Base-by-base conservation (phyloP, 2,888 invertebrate species). In the Desoria tigrina region DNA sequence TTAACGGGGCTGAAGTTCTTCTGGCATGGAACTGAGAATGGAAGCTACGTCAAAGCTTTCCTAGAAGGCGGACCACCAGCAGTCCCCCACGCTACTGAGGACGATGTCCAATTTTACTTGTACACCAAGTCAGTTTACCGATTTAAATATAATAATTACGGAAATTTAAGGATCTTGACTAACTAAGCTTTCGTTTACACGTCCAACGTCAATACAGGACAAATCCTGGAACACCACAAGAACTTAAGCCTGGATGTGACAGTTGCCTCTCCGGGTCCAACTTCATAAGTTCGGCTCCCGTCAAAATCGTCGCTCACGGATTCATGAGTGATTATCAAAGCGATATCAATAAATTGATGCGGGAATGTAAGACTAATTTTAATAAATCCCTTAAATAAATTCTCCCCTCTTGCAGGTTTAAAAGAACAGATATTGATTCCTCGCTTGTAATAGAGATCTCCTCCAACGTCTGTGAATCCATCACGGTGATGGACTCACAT, bases 301-400 rank as follows among this genome's bases (percentile, higher is more conserved):
- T 57, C 2, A 57, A 57, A 57, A 42, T 57, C 26, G 23, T 57
- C 3, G 28, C 23, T 14, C 57, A 57, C 23, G 57, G 57, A 11
- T 57, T 57, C 24, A 42, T 23, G 57, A 24, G 16, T 18, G 39
- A 39, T 21, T 42, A 57, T 18, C 23, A 21, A 11, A 57, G 57
- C n/a, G 32, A 32, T 24, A 42, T 57, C 23, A 42, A 57, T 42
- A 16, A 14, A 18, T 16, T 57, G 21, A 9, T 57, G 21, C n/a
- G 42, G 23, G 23, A 57, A 21, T 32, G 57, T 57, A 42, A 42
- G 21, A n/a, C n/a, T n/a, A n/a, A n/a, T n/a, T n/a, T n/a, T n/a
- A n/a, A 49, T 21, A 49, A 49, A n/a, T n/a, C n/a, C n/a, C n/a
- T n/a, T n/a, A n/a, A n/a, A n/a, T n/a, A n/a, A n/a, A n/a, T n/a